Evolutionary conservation across 2,888 invertebrate genomes (phyloP).

Genomic region (Philopedon plagiatum): DNA sequence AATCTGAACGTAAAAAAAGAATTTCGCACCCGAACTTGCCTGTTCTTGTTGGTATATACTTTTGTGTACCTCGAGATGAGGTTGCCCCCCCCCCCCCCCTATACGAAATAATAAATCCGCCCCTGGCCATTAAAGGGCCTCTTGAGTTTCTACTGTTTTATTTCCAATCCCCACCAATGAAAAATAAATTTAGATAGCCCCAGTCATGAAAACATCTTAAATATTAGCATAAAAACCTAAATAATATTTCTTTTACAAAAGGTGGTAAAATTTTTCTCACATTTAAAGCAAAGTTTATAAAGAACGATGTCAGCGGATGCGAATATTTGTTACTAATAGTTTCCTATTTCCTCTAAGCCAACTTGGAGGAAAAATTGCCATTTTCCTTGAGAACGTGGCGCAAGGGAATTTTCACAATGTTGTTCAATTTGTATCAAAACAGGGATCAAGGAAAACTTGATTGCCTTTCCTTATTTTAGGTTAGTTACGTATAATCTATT

Average conservation of each 20-base stretch:
- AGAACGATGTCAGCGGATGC: neutral
- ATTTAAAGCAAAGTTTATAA: neutral
- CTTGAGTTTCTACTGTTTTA: no score
- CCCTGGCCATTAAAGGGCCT: no score
- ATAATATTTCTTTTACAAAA: neutral
- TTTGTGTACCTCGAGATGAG: no score
- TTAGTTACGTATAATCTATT: neutral
- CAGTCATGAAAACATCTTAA: no score
- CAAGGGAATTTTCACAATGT: neutral
- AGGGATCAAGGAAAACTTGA: neutral
- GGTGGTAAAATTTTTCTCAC: neutral
- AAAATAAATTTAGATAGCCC: no score
- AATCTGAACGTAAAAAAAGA: no score
- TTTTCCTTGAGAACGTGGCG: neutral
- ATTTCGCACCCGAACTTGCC: no score
- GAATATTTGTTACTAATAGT: slow-evolving; percentile 8
- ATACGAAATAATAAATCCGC: no score
- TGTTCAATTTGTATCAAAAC: slow-evolving; percentile 1
- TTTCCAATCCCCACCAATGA: no score
- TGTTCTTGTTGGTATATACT: no score
- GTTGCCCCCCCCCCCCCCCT: no score
- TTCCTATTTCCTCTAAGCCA: slow-evolving; percentile 9
- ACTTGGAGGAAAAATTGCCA: slow-evolving; percentile 12
- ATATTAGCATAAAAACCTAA: neutral
- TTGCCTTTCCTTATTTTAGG: slow-evolving; percentile 3